Conservation (phyloP, 2,797 vertebrate genomes). For the Melanotaenia boesemani region DNA sequence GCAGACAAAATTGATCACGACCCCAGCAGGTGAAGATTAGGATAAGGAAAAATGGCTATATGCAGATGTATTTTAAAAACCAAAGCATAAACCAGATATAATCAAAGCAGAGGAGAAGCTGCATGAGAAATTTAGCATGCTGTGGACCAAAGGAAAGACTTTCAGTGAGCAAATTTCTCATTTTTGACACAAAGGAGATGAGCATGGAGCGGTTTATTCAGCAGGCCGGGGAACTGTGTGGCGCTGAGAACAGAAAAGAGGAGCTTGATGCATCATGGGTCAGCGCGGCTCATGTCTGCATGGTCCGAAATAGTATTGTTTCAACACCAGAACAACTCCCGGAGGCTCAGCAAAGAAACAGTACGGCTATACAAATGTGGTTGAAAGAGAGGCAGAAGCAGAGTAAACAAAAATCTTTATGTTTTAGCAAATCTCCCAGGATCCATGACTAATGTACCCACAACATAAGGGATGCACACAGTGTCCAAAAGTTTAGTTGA, state of each 20-base stretch:
- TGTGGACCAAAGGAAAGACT: background rate
- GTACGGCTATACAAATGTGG: background rate
- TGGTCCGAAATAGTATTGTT: slow-evolving; percentile 13
- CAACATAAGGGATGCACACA: background rate
- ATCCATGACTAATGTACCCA: background rate
- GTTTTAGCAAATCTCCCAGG: too few relatives aligned
- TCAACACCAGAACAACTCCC: background rate
- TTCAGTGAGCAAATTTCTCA: slow-evolving; percentile 11
- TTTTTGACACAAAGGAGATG: slow-evolving; percentile 11
- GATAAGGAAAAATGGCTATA: slow-evolving; percentile 7
- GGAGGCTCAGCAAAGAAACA: slow-evolving; percentile 13
- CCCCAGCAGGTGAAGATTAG: slow-evolving; percentile 21
- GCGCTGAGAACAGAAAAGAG: slow-evolving; percentile 11
- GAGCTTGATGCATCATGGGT: slow-evolving; percentile 29
- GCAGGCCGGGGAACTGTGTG: slow-evolving; percentile 1
- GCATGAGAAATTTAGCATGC: background rate
- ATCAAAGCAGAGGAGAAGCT: slow-evolving; percentile 25
- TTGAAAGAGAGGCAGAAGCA: background rate
- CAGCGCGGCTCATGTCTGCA: slow-evolving; percentile 9
- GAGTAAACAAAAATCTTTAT: background rate
- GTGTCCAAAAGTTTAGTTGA: background rate
- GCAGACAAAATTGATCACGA: slow-evolving; percentile 28
- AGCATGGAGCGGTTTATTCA: slow-evolving; percentile 5
- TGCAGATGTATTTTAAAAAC: slow-evolving; percentile 19
- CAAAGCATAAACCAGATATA: slow-evolving; percentile 10